Conservation (phyloP, 2,113 vertebrate species). For the Pteronura brasiliensis region DNA sequence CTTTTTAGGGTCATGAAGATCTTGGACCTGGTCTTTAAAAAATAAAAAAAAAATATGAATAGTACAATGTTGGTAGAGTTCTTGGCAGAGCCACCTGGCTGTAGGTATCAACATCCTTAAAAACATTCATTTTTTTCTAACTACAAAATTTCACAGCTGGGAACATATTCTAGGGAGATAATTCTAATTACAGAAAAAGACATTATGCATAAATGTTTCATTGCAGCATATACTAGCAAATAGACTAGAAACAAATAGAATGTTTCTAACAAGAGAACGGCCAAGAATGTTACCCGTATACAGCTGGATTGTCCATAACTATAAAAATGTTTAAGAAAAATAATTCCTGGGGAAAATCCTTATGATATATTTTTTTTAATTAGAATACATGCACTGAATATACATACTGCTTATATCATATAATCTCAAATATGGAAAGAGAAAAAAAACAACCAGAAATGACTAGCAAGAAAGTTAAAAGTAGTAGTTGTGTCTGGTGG, state of each 20-base stretch:
- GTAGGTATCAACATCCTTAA: not conserved
- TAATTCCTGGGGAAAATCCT: not conserved
- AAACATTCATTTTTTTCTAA: not conserved
- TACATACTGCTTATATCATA: not conserved
- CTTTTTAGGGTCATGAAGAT: not conserved
- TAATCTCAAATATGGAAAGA: not conserved
- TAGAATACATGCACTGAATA: not conserved
- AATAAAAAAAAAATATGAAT: not conserved
- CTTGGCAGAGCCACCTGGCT: not conserved
- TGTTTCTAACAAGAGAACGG: not conserved
- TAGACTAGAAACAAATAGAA: slow-evolving; percentile 31
- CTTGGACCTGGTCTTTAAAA: not conserved
- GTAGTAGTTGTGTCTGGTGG: not conserved
- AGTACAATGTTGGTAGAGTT: not conserved
- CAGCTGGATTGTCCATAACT: not conserved
- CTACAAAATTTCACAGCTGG: not conserved
- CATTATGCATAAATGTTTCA: not conserved
- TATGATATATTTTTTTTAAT: not conserved
- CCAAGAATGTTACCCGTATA: not conserved
- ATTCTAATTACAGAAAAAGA: slow-evolving; percentile 29
- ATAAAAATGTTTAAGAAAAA: not conserved
- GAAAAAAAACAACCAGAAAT: not conserved
- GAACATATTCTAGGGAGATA: not conserved
- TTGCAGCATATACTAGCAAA: not conserved
- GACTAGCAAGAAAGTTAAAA: not conserved